Evolutionary conservation across 2,888 invertebrate genomes (phyloP).

Genomic region (Drosophila anomelani): DNA sequence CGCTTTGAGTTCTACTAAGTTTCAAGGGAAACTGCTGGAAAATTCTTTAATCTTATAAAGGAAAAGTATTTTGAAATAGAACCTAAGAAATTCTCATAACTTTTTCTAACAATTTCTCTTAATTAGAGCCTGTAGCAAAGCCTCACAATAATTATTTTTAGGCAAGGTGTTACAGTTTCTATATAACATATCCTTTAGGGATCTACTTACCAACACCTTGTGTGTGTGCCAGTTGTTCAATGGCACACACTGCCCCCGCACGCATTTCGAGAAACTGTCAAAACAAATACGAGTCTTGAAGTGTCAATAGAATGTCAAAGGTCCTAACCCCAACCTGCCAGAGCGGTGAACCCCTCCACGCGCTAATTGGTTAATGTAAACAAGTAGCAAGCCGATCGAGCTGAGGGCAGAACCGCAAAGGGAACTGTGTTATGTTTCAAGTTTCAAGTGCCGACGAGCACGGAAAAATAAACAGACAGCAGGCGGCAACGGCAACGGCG

Average conservation of each 20-base stretch:
- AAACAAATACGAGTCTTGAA: conserved; percentile 71
- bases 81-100: too few species aligned
- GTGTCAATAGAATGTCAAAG: conserved; percentile 75
- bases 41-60: background rate
- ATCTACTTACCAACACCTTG: background rate
- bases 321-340: conserved; percentile 62
- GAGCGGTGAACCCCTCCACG: conserved; percentile 12
- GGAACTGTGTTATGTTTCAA: conserved; percentile 64
- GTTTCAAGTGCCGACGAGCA: conserved; percentile 76
- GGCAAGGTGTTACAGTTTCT: background rate
- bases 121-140: background rate
- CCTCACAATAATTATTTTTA: background rate
- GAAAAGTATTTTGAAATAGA: background rate
- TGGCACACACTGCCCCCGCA: conserved; percentile 12
- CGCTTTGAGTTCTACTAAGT: background rate
- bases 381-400: conserved; percentile 50
- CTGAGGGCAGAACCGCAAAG: conserved; percentile 34
- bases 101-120: background rate
- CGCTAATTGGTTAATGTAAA: conserved; percentile 81
- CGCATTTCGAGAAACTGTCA: conserved; percentile 51
- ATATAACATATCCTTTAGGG: background rate
- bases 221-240: conserved; percentile 21
- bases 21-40: background rate
- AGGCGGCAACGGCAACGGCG: conserved; percentile 35
- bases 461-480: conserved; percentile 57